Base-by-base conservation (phyloP, 2,888 invertebrate genomes). In the Drepanosiphum platanoidis region DNA sequence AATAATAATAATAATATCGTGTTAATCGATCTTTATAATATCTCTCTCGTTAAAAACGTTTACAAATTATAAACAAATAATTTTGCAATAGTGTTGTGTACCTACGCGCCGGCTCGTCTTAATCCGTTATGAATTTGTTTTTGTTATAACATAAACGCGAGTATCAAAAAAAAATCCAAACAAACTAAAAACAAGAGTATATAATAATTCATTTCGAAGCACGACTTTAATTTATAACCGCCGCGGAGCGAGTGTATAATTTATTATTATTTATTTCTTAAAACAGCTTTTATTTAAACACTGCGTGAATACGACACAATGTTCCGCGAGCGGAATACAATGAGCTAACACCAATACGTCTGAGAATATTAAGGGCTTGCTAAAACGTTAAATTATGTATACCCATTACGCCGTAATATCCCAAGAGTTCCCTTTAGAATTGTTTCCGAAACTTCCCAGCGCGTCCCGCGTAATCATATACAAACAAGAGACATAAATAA, bases 371-470 rank as follows among this genome's bases (percentile, higher is more conserved):
- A 71, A 81, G 36, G 39, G 58, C 58, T 58, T 30, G 58, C 71
- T 80, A 70, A 80, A 80, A 30, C 9, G 58, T 11, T 81, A 81
- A 58, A 81, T 81, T 81, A 71, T 81, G 58, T 71, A 81, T 79
- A 46, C 46, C 7, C 46, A 68, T 79, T 79, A 79, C 46, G n/a
- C 34, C 46, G 34, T 68, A 46, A 34, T 68, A 32, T 79, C 68
- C 79, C 79, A 18, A 68, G 68, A 46, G 68, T 68, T 46, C n/a
- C 46, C 34, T 68, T 27, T 66, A 79, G 46, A 79, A 46, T 79
- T 46, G 66, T 79, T 68, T 46, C 46, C 66, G 9, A 46, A 79
- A 79, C 46, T 68, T 66, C 46, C 30, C 46, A 46, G 9, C 34
- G 66, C 66, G 5, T 74, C 52, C 22, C n/a, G 32, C 52, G n/a